Evolutionary conservation across 2,888 invertebrate genomes (phyloP).

Genomic region (Melieria crassipennis): DNA sequence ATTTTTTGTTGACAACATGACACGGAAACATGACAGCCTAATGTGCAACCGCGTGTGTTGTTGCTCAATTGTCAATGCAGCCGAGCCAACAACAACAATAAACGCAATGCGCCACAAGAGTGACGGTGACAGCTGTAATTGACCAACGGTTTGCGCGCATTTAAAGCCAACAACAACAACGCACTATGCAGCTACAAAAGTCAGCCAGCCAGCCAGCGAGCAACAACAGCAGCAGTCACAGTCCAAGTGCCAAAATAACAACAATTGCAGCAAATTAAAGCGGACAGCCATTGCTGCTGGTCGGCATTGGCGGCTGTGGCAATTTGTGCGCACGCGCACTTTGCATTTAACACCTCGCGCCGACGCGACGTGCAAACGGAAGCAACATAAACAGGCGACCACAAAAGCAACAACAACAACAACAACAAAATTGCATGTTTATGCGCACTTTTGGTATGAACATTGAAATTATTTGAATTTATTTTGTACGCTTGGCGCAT

Average conservation of each 20-base stretch:
- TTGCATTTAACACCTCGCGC: background rate
- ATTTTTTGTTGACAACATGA: conserved; percentile 48
- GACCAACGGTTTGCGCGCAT: conserved; percentile 13
- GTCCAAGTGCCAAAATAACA: too few species aligned
- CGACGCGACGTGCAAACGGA: too few species aligned
- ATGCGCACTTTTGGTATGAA: too few species aligned
- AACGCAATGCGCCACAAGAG: background rate
- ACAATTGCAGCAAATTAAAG: too few species aligned
- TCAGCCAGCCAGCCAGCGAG: background rate
- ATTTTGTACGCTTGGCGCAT: background rate
- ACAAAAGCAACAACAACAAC: background rate
- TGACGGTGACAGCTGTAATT: conserved; percentile 23
- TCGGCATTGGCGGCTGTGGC: too few species aligned
- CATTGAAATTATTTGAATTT: too few species aligned
- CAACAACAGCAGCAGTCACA: background rate
- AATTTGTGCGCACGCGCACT: background rate
- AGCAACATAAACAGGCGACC: too few species aligned
- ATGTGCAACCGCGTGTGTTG: conserved; percentile 52
- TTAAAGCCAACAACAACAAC: too few species aligned
- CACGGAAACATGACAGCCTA: conserved; percentile 58
- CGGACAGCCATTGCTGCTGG: too few species aligned
- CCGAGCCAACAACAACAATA: conserved; percentile 37
- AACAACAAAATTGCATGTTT: background rate
- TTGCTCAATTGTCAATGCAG: conserved; percentile 45
- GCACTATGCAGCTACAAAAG: too few species aligned